Evolutionary conservation across 2,797 vertebrate genomes (phyloP).

Genomic region (Poeciliopsis infans): DNA sequence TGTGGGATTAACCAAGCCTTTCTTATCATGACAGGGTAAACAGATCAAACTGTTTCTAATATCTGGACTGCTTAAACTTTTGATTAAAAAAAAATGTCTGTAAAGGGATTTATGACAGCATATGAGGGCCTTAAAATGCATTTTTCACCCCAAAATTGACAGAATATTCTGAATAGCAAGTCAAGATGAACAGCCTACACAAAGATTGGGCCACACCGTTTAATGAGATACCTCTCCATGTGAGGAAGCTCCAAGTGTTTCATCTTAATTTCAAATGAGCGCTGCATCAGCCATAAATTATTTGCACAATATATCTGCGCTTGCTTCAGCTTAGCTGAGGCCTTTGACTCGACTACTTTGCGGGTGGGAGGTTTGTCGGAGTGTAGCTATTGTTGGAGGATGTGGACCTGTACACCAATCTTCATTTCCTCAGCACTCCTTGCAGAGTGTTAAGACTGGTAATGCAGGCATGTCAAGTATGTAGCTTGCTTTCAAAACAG

Average conservation of each 20-base stretch:
- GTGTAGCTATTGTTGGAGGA: conserved; percentile 1
- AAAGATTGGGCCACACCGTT: conserved; percentile 23
- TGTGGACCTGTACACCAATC: conserved; percentile 57
- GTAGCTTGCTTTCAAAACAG: not conserved
- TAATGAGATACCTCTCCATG: conserved; percentile 58
- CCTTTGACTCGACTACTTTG: conserved; percentile 68
- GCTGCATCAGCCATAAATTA: conserved; percentile 72
- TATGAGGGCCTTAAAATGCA: not conserved
- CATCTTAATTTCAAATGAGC: conserved; percentile 74
- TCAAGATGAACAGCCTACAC: conserved; percentile 33
- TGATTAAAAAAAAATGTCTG: conserved; percentile 13
- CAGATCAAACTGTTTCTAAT: conserved; percentile 55
- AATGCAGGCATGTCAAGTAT: conserved; percentile 75
- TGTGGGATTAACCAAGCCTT: conserved; percentile 27
- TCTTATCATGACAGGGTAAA: conserved; percentile 53
- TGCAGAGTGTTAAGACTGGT: conserved; percentile 73
- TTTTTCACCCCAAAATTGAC: not conserved
- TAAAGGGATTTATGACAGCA: conserved; percentile 25
- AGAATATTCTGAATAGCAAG: conserved; percentile 28
- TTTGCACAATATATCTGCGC: conserved; percentile 70
- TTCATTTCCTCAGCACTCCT: conserved; percentile 75
- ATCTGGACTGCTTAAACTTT: conserved; percentile 37
- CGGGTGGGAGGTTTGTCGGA: conserved; percentile 44
- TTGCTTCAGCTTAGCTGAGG: conserved; percentile 70
- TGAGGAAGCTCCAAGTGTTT: conserved; percentile 45